Evolutionary conservation across 2,113 vertebrate genomes (phyloP).

Genomic region (Cynoglossus semilaevis): DNA sequence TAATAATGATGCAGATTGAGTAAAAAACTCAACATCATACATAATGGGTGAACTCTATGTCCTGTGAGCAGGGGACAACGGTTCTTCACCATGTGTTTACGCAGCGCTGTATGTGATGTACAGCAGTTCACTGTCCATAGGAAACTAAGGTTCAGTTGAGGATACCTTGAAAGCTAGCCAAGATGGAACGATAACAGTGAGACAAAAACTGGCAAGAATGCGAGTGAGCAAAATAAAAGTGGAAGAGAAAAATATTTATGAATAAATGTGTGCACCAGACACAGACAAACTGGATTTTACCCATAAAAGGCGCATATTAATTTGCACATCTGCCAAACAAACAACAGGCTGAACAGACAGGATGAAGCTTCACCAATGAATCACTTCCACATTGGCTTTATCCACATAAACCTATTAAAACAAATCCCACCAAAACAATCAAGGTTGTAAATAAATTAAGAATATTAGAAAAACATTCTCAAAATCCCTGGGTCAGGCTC

Average conservation of each 20-base stretch:
- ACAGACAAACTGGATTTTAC: constrained; percentile 9
- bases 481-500: constrained; percentile 31
- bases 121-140: too few relatives aligned
- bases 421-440: constrained; percentile 22
- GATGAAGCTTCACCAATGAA: not conserved
- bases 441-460: constrained; percentile 56
- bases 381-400: not conserved
- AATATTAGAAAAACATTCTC: constrained; percentile 51
- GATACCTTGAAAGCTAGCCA: not conserved
- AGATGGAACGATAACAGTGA: not conserved
- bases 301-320: not conserved
- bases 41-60: too few relatives aligned
- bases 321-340: not conserved
- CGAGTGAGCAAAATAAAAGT: constrained; percentile 22
- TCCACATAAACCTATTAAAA: not conserved
- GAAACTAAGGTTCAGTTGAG: not conserved
- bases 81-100: not conserved
- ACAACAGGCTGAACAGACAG: constrained; percentile 3
- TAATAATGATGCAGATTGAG: too few relatives aligned
- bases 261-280: constrained; percentile 44
- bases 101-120: not conserved
- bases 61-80: too few relatives aligned
- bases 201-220: constrained; percentile 40
- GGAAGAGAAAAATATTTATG: constrained; percentile 24
- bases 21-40: too few relatives aligned